Evolutionary conservation across 2,113 vertebrate genomes (phyloP).

Genomic region (Phrynosoma blainvillii): DNA sequence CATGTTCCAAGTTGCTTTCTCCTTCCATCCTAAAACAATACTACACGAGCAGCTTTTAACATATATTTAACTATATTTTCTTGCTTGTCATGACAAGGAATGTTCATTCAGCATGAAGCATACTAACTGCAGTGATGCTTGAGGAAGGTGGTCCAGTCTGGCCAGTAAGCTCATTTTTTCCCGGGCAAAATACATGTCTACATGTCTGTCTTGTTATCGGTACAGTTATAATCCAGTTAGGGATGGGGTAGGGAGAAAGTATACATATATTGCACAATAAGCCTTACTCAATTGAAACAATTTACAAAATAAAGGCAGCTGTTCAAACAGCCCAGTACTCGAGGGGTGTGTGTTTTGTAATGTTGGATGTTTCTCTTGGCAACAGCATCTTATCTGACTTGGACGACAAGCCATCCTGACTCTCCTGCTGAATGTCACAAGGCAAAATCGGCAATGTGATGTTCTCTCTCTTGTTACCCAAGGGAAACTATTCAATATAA

Average conservation of each 20-base stretch:
- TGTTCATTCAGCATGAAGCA: not conserved
- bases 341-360: constrained; percentile 1
- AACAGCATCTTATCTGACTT: constrained; percentile 22
- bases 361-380: constrained; percentile 17
- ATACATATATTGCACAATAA: constrained; percentile 10
- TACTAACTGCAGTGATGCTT: not conserved
- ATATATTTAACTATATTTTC: not conserved
- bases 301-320: constrained; percentile 26
- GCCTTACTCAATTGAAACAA: not conserved
- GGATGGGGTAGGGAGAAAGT: not conserved
- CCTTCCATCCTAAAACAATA: no score
- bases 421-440: constrained; percentile 12
- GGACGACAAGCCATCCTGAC: constrained; percentile 9
- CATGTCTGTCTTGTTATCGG: not conserved
- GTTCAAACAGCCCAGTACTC: constrained; percentile 28
- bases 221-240: not conserved
- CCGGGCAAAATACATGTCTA: not conserved
- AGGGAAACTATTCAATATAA: not conserved
- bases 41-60: no score
- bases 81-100: not conserved
- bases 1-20: no score
- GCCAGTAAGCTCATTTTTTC: not conserved
- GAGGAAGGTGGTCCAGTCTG: not conserved
- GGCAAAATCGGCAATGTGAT: constrained; percentile 11
- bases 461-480: not conserved